These are phyloP conservation scores for Drosophila greeni DNA, from an alignment of 2,888 invertebrate species.

Conservation along the genomic window DNA sequence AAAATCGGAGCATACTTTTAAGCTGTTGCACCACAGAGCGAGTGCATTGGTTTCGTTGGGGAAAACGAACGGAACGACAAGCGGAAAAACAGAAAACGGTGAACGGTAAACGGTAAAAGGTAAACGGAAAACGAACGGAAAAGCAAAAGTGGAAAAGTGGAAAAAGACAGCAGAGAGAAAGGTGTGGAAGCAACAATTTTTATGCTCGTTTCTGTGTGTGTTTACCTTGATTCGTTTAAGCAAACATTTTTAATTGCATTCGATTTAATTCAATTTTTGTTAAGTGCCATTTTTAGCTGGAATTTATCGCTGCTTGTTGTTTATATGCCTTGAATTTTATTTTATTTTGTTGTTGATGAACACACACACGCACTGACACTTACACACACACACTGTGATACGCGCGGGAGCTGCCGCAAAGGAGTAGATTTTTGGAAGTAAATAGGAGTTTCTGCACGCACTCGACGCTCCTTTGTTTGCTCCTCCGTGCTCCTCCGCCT, in stretches of 20 bases:
- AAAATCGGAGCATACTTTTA: constrained; percentile 61
- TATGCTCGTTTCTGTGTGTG: constrained; percentile 17
- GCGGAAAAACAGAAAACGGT: constrained; percentile 1
- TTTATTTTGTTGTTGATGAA: constrained; percentile 47
- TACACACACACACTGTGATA: constrained; percentile 45
- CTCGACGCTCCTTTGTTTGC: constrained; percentile 18
- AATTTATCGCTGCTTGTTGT: constrained; percentile 5
- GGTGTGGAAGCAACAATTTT: constrained; percentile 24
- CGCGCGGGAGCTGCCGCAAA: constrained; percentile 57
- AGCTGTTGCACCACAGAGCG: constrained; percentile 60
- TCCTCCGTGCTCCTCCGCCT: constrained; percentile 1
- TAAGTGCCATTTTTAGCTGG: constrained; percentile 12
- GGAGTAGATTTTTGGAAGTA: constrained; percentile 25
- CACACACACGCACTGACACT: constrained; percentile 50
- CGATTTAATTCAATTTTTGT: constrained; percentile 35
- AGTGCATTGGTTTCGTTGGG: constrained; percentile 23
- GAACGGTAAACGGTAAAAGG: not conserved
- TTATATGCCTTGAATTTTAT: constrained; percentile 19
- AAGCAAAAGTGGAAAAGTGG: constrained; percentile 12
- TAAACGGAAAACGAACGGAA: constrained; percentile 10
- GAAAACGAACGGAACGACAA: constrained; percentile 16
- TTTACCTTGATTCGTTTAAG: constrained; percentile 56
- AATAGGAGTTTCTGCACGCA: constrained; percentile 27
- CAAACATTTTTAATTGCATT: constrained; percentile 38
- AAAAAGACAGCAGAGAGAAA: constrained; percentile 6